These are phyloP conservation scores for Heterohyrax brucei DNA, from an alignment of 2,797 vertebrate genomes.

Conservation along the genomic window DNA sequence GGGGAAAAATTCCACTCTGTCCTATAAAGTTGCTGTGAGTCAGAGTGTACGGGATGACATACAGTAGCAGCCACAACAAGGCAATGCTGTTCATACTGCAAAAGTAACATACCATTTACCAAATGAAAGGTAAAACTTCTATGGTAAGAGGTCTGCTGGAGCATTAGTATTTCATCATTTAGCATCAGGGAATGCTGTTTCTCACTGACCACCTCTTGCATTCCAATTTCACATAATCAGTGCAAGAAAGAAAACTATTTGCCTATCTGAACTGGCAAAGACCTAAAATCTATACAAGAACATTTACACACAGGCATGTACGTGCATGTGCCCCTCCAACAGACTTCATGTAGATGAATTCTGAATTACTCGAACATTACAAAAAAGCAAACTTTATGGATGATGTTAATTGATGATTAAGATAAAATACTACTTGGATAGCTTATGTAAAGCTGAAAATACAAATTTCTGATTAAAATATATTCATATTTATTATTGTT, in stretches of 20 bases:
- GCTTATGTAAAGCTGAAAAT: constrained; percentile 41
- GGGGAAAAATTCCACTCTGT: too few relatives aligned
- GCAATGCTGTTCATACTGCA: constrained; percentile 79
- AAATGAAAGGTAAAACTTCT: constrained; percentile 89
- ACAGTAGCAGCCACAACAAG: too few relatives aligned
- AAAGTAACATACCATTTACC: constrained; percentile 88
- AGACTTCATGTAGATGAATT: constrained; percentile 73
- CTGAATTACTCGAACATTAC: constrained; percentile 67
- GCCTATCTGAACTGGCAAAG: constrained; percentile 82
- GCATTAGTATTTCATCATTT: constrained; percentile 92
- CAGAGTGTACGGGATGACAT: constrained; percentile 60
- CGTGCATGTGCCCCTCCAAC: too few relatives aligned
- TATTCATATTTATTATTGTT: not conserved
- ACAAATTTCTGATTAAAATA: constrained; percentile 40
- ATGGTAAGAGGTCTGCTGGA: constrained; percentile 90
- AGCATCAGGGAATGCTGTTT: constrained; percentile 92
- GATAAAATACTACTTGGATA: constrained; percentile 66
- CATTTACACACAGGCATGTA: constrained; percentile 77
- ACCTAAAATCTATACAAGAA: constrained; percentile 86
- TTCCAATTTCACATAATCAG: constrained; percentile 92
- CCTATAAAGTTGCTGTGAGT: too few relatives aligned
- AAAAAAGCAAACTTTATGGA: constrained; percentile 80
- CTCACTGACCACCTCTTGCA: constrained; percentile 90
- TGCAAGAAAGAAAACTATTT: constrained; percentile 86
- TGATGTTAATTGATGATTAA: constrained; percentile 78